Evolutionary conservation across 2,797 vertebrate species (phyloP).

Genomic region (Salarias fasciatus): DNA sequence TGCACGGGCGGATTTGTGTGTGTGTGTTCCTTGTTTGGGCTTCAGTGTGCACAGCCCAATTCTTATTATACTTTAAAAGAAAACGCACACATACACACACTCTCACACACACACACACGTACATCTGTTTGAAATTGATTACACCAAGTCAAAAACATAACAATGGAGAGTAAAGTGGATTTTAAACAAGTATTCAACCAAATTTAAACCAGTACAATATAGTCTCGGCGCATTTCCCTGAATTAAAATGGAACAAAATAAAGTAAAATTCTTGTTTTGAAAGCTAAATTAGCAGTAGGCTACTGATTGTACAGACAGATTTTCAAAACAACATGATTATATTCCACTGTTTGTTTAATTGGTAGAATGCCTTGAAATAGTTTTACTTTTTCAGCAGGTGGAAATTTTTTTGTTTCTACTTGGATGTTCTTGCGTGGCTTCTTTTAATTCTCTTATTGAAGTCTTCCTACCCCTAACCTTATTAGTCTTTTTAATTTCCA

Average conservation of each 20-base stretch:
- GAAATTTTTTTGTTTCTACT: not conserved
- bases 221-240: not conserved
- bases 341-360: not conserved
- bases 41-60: constrained; percentile 39
- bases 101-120: too few species aligned
- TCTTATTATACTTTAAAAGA: constrained; percentile 22
- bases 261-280: too few species aligned
- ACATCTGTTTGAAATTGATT: constrained; percentile 24
- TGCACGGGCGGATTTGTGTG: constrained; percentile 32
- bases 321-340: not conserved
- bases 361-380: not conserved
- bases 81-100: too few species aligned
- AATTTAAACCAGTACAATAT: not conserved
- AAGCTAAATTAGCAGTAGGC: too few species aligned
- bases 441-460: not conserved
- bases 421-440: too few species aligned
- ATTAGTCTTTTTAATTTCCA: not conserved
- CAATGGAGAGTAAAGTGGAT: constrained; percentile 7
- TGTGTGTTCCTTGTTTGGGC: constrained; percentile 54
- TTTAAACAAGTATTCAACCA: not conserved
- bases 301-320: too few species aligned
- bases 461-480: too few species aligned
- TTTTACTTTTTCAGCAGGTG: constrained; percentile 4
- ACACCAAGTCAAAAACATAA: constrained; percentile 9
- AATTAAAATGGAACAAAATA: too few species aligned